A percentile compares a stretch with the other conserved stretches of the same genome.
Conservation (phyloP, 2,113 vertebrate genomes). For the Pseudorhombus dupliciocellatus region DNA sequence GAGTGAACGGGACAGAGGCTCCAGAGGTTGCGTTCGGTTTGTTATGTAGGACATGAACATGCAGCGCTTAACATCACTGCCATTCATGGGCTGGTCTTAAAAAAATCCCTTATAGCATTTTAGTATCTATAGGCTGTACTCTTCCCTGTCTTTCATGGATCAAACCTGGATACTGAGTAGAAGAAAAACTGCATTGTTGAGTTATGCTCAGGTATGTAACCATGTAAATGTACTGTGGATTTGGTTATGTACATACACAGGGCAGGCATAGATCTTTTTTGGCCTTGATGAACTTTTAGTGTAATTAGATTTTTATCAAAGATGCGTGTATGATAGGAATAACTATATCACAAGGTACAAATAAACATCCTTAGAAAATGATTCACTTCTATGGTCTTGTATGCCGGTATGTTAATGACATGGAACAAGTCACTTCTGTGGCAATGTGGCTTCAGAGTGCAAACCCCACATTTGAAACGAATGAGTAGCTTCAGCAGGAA, state of each 20-base stretch:
- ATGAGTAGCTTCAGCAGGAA: slow-evolving; percentile 1
- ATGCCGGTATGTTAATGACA: slow-evolving; percentile 50
- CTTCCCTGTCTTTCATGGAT: slow-evolving; percentile 65
- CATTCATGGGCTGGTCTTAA: slow-evolving; percentile 56
- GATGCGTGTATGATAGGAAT: slow-evolving; percentile 72
- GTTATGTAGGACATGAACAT: slow-evolving; percentile 46
- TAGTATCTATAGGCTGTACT: slow-evolving; percentile 60
- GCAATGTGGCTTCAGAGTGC: slow-evolving; percentile 21
- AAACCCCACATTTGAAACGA: slow-evolving; percentile 15
- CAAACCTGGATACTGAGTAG: slow-evolving; percentile 75
- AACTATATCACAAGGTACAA: slow-evolving; percentile 73
- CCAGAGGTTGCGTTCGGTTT: slow-evolving; percentile 35
- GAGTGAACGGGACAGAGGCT: slow-evolving; percentile 25
- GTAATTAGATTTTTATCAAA: slow-evolving; percentile 82
- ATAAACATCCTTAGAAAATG: slow-evolving; percentile 78
- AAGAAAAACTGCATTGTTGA: slow-evolving; percentile 76
- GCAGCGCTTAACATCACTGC: slow-evolving; percentile 54
- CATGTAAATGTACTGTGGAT: slow-evolving; percentile 82
- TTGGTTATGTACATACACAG: slow-evolving; percentile 75
- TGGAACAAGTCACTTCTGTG: no score
- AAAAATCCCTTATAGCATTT: slow-evolving; percentile 61
- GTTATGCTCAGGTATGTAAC: slow-evolving; percentile 86
- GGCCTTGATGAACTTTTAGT: slow-evolving; percentile 76
- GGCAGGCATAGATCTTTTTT: slow-evolving; percentile 70
- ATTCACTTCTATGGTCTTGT: slow-evolving; percentile 65